A percentile compares a stretch with the other conserved stretches of the same genome.
phyloP scores from a whole-genome alignment of 2,113 vertebrate genomes.

The Carassius auratus region DNA sequence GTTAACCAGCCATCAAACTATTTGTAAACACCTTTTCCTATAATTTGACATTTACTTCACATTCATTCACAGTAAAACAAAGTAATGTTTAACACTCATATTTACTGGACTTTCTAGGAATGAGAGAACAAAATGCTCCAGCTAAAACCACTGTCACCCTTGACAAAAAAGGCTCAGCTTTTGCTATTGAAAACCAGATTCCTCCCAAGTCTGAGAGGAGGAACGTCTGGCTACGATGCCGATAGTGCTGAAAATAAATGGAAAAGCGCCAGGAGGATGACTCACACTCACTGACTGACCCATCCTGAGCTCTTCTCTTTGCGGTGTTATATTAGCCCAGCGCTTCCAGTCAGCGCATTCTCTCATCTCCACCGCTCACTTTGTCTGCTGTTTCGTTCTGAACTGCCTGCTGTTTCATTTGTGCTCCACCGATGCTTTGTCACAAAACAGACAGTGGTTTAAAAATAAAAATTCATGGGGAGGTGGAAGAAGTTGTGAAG shows the following conservation, averaged over 20 bases:
- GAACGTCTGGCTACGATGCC: conserved; percentile 50
- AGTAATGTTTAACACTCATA: background rate
- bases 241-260: conserved; percentile 68
- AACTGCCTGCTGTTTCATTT: conserved; percentile 57
- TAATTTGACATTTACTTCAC: background rate
- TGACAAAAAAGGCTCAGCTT: conserved; percentile 1
- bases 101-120: background rate
- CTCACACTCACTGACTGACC: conserved; percentile 61
- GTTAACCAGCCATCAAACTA: background rate
- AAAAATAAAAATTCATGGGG: conserved; percentile 70
- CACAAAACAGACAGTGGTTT: conserved; percentile 67
- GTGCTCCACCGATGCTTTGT: conserved; percentile 63
- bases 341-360: conserved; percentile 58
- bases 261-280: conserved; percentile 69
- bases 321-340: conserved; percentile 62
- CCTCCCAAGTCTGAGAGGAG: conserved; percentile 12
- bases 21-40: background rate
- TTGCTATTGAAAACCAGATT: conserved; percentile 34
- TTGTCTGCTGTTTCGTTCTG: conserved; percentile 45
- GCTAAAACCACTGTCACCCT: background rate
- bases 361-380: conserved; percentile 47
- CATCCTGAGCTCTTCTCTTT: conserved; percentile 62
- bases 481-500: conserved; percentile 64
- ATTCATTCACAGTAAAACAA: background rate
- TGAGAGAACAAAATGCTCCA: background rate